Percentiles rank a stretch among this genome's conserved stretches.
Evolutionary conservation across 1,140 invertebrate species (phyloP).

Genomic region (Papilio dardanus): DNA sequence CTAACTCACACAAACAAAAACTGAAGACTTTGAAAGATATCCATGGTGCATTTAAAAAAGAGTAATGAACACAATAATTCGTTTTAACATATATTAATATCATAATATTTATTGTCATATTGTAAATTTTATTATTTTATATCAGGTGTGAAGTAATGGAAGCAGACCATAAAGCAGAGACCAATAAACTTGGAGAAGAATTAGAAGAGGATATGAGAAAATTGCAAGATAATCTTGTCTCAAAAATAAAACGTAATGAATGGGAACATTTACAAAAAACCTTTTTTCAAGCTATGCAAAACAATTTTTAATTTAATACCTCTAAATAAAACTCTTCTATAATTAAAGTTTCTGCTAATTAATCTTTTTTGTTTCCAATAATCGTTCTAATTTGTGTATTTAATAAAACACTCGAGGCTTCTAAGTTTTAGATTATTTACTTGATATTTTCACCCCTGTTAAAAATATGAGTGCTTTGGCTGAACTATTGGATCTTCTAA

Average conservation of each 20-base stretch:
- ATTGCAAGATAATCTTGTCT: conserved; percentile 64
- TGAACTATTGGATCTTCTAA: neutral
- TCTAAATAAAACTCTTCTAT: neutral
- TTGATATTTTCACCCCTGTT: too few relatives aligned
- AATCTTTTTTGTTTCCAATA: neutral
- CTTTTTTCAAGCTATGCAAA: conserved; percentile 66
- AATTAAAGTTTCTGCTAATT: neutral
- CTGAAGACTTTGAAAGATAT: conserved; percentile 62
- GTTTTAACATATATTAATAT: conserved; percentile 25
- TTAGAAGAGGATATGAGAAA: conserved; percentile 64
- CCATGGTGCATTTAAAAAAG: conserved; percentile 61
- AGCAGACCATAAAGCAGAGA: conserved; percentile 55
- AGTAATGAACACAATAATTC: conserved; percentile 50
- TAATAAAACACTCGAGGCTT: neutral
- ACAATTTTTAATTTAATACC: conserved; percentile 56
- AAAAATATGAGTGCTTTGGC: too few relatives aligned
- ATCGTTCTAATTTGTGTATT: neutral
- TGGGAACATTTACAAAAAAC: conserved; percentile 61
- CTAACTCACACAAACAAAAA: conserved; percentile 63
- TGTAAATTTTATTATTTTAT: conserved; percentile 38
- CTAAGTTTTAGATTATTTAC: neutral
- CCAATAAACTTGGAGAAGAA: conserved; percentile 59
- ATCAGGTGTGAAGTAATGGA: conserved; percentile 64
- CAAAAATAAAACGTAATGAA: conserved; percentile 64
- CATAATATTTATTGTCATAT: conserved; percentile 10